Base-by-base conservation (phyloP, 2,797 vertebrate species). In the Alauda arvensis region DNA sequence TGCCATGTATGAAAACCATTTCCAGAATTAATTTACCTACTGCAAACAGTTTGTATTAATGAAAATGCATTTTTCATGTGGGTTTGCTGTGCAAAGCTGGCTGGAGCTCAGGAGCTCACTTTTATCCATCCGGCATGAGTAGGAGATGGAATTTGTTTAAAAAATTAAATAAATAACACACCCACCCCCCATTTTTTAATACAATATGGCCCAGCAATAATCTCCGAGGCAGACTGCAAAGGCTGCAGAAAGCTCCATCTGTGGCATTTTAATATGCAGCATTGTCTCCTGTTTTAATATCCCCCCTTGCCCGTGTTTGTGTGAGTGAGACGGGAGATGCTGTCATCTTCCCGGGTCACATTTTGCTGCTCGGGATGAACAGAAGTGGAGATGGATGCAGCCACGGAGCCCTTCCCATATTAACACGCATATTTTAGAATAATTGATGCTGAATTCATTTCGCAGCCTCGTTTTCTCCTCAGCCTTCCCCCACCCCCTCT, bases 1-100 rank as follows among this genome's bases (percentile, higher is more conserved):
- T 95, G 93, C 95, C 68, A 33, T 61, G 92, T 93, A 93, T 91
- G 95, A 94, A 94, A 95, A 92, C 91, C 95, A 87, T 95, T 96
- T 94, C 92, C 91, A 78, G 94, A 96, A 96, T 96, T 96, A 96
- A 96, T 96, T 97, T 96, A 93, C 96, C 95, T 94, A 87, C 95
- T 87, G 96, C 97, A 95, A 96, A 96, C 96, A 95, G 94, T 96
- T 95, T 95, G 95, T 95, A 95, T 95, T 95, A 95, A 97, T 95
- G 96, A 95, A 95, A 95, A 95, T 87, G 95, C 92, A 77, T 93
- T 94, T 94, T 92, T 89, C 77, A 49, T 76, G 88, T 77, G 91
- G 94, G 83, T 69, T 91, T 91, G 92, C 84, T 40, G 90, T 37
- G 93, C 75, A 77, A 79, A 60, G 89, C 91, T 88, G 68, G 89